A percentile compares a stretch with the other conserved stretches of the same genome.
These are phyloP conservation scores for Megaceryle torquata DNA, from an alignment of 2,113 vertebrate genomes.

Conservation along the genomic window DNA sequence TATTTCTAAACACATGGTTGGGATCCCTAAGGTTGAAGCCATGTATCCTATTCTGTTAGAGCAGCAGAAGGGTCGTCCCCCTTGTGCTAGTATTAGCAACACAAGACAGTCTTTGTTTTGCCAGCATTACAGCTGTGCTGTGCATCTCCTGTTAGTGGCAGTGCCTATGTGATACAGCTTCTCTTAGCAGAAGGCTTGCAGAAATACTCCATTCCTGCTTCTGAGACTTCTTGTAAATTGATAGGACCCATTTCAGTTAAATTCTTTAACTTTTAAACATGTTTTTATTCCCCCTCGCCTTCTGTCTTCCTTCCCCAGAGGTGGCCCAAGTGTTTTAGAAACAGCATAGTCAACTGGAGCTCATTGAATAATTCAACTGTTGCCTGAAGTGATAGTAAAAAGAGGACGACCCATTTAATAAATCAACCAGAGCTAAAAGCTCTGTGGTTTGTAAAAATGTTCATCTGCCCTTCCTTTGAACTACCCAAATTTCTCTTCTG, in stretches of 20 bases:
- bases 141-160: neutral
- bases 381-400: constrained; percentile 60
- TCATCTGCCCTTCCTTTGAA: constrained; percentile 55
- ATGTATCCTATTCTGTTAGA: neutral
- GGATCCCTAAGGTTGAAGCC: neutral
- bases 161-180: neutral
- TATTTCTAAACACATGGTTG: neutral
- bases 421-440: constrained; percentile 66
- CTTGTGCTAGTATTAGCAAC: fast-evolving
- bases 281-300: neutral
- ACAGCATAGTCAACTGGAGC: constrained; percentile 38
- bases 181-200: neutral
- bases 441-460: constrained; percentile 54
- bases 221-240: neutral
- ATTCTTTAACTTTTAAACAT: constrained; percentile 38
- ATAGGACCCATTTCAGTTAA: constrained; percentile 13
- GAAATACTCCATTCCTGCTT: neutral
- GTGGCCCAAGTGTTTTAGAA: constrained; percentile 51
- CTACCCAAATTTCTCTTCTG: neutral
- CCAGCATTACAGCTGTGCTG: neutral
- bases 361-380: constrained; percentile 58
- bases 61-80: neutral
- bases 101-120: neutral
- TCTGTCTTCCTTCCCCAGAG: constrained; percentile 3
- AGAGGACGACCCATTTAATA: constrained; percentile 59